A percentile compares a stretch with the other conserved stretches of the same genome.
Conservation (phyloP, 1,140 invertebrate species). For the Lordiphosa collinella region DNA sequence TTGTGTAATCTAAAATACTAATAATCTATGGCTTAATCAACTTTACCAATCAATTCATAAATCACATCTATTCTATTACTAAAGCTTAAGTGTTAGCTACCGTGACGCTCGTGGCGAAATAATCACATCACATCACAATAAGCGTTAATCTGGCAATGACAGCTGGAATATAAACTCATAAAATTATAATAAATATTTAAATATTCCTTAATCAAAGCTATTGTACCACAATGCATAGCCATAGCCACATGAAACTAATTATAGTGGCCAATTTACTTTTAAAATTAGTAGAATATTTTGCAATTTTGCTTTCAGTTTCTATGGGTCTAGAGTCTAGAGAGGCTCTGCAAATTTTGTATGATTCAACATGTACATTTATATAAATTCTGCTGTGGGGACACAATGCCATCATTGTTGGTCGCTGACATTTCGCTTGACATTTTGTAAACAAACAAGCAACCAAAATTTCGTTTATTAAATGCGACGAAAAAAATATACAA, state of each 20-base stretch:
- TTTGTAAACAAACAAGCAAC: slow-evolving; percentile 47
- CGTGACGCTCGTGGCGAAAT: slow-evolving; percentile 48
- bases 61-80: slow-evolving; percentile 22
- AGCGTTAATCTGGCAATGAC: slow-evolving; percentile 32
- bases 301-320: slow-evolving; percentile 7
- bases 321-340: slow-evolving; percentile 5
- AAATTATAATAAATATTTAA: slow-evolving; percentile 16
- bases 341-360: background rate
- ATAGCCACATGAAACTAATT: slow-evolving; percentile 11
- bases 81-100: slow-evolving; percentile 4
- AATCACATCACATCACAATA: slow-evolving; percentile 14
- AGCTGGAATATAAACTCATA: slow-evolving; percentile 14
- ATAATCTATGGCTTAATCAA: too few species aligned
- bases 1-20: too few species aligned
- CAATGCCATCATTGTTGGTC: slow-evolving; percentile 45
- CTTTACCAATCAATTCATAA: slow-evolving; percentile 13
- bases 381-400: slow-evolving; percentile 13
- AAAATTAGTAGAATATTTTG: background rate
- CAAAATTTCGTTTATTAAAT: slow-evolving; percentile 52
- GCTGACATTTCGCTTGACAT: slow-evolving; percentile 50
- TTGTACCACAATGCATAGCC: background rate
- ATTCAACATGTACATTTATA: background rate
- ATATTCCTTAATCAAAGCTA: slow-evolving; percentile 2
- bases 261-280: slow-evolving; percentile 22
- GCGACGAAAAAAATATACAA: slow-evolving; percentile 44